phyloP scores from a whole-genome alignment of 2,888 invertebrate genomes.

The Andrena minutula region DNA sequence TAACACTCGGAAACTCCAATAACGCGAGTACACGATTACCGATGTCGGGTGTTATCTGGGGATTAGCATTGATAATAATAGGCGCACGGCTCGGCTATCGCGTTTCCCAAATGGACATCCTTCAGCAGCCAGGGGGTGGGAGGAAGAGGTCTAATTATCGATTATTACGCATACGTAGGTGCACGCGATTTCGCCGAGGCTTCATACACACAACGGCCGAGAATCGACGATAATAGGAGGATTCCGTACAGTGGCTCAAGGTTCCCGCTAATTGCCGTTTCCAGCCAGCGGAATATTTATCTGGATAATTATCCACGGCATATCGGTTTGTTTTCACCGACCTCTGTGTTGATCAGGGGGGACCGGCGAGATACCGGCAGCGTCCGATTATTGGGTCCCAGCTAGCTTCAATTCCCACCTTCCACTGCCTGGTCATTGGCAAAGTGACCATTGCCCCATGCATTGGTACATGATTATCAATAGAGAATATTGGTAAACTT shows the following conservation, averaged over 20 bases:
- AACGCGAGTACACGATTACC: conserved; percentile 62
- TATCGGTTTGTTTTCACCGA: conserved; percentile 38
- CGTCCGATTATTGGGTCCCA: neutral
- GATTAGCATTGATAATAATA: conserved; percentile 69
- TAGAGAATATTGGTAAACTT: too few species aligned
- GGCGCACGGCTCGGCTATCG: conserved; percentile 58
- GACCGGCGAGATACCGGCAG: neutral
- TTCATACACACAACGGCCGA: conserved; percentile 34
- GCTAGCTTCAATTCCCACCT: neutral
- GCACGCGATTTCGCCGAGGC: conserved; percentile 53
- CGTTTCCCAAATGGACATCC: conserved; percentile 66
- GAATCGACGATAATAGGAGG: conserved; percentile 34
- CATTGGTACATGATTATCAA: neutral
- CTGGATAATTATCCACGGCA: conserved; percentile 21
- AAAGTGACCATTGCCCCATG: neutral
- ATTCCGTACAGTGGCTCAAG: conserved; percentile 1
- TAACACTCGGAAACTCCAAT: conserved; percentile 58
- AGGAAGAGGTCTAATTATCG: conserved; percentile 64
- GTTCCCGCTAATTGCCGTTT: conserved; percentile 22
- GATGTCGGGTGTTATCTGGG: conserved; percentile 65
- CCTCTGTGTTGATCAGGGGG: conserved; percentile 14
- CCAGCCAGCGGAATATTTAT: conserved; percentile 24
- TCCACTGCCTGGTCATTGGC: neutral
- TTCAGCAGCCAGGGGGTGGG: conserved; percentile 35
- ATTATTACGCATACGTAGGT: conserved; percentile 62